These are phyloP conservation scores for Gymnocheta viridis DNA, from an alignment of 2,888 invertebrate species.

Conservation along the genomic window DNA sequence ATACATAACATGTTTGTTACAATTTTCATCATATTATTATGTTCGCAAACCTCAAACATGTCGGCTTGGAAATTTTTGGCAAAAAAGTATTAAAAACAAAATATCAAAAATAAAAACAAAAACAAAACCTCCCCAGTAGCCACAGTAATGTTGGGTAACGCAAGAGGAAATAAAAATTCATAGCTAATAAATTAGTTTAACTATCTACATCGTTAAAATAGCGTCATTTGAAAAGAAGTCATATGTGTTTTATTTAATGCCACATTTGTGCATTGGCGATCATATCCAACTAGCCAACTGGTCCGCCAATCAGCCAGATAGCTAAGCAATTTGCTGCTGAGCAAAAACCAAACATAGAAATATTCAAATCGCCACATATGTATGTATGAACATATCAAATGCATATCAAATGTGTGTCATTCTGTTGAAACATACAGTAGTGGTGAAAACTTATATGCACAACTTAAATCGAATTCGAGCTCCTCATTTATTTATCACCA, in stretches of 20 bases:
- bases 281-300: background rate
- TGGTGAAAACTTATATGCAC: too few species aligned
- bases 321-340: conserved; percentile 6
- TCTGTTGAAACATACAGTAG: background rate
- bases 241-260: conserved; percentile 2
- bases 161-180: background rate
- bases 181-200: conserved; percentile 39
- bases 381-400: background rate
- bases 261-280: background rate
- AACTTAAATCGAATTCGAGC: too few species aligned
- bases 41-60: conserved; percentile 70
- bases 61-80: conserved; percentile 46
- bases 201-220: background rate
- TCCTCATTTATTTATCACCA: too few species aligned
- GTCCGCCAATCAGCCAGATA: background rate
- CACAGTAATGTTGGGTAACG: background rate
- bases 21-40: conserved; percentile 62
- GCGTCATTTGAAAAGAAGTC: conserved; percentile 3
- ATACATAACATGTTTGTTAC: conserved; percentile 8
- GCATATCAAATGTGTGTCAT: background rate
- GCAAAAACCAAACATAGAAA: background rate
- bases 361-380: background rate
- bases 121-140: background rate
- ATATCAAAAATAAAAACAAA: background rate
- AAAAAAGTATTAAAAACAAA: background rate